Base-by-base conservation (phyloP, 2,113 vertebrate species). In the Corythoichthys haematopterus region DNA sequence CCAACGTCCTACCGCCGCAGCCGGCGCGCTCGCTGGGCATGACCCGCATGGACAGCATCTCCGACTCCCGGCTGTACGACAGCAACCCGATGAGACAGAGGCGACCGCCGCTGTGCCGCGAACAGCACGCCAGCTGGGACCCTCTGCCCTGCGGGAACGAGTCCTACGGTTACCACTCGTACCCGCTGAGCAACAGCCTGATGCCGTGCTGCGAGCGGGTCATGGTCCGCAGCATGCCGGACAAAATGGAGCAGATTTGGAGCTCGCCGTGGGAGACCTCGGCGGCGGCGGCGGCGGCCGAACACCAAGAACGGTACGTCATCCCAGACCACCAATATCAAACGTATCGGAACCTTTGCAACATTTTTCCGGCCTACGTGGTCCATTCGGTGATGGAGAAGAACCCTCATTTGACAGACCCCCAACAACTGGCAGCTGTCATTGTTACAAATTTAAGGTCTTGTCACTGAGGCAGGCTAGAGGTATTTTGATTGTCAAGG, bases 241-340 rank as follows among this genome's bases (percentile, higher is more conserved):
- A 99, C 80, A 99, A 98, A 91, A 99, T 99, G 94, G 97, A 99
- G 74, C 97, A 99, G 8, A 94, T 98, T 76, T 99, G 97, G 96
- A 92, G 92, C 80, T 95, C 92, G n/a, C 95, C 96, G 10, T 98
- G 96, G 96, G 94, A 95, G 70, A 91, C 86, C 70, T 84, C 92
- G 60, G 77, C 86, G 20, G 90, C 87, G 61, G 73, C 92, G 60
- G 76, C 87, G 20, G 90, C 87, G 61, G 71, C 63, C 51, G 96
- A 99, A 78, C 94, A 92, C 33, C 93, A 90, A 72, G 96, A 98
- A 68, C 93, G 93, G 55, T 93, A 94, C 33, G 86, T 94, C 71
- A 95, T 98, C 78, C 95, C 96, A 55, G 97, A 99, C 67, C 95
- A 98, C 75, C 97, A 96, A 85, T 98, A 96, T 88, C 96, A 98